These are phyloP conservation scores for Microcaecilia unicolor DNA, from an alignment of 2,797 vertebrate genomes.

Conservation along the genomic window DNA sequence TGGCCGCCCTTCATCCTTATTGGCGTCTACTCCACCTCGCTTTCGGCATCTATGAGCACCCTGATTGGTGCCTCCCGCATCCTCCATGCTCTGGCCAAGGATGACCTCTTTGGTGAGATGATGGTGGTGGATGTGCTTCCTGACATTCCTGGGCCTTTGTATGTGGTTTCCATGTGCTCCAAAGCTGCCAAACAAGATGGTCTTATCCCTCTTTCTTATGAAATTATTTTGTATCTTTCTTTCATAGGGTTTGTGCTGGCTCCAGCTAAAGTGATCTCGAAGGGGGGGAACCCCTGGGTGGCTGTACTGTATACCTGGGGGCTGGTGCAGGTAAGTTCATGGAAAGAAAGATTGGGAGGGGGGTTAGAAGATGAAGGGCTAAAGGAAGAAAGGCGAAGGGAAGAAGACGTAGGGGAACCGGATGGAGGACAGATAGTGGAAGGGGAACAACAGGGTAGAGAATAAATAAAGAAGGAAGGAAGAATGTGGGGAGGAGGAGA, in stretches of 20 bases:
- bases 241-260: conserved; percentile 66
- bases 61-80: conserved; percentile 86
- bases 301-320: conserved; percentile 84
- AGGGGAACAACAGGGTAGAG: too few species aligned
- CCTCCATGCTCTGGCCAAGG: conserved; percentile 78
- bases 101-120: conserved; percentile 73
- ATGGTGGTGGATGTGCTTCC: neutral
- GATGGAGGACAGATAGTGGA: neutral
- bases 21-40: conserved; percentile 73
- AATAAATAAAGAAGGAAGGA: too few species aligned
- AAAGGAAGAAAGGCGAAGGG: too few species aligned
- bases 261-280: conserved; percentile 68
- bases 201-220: too few species aligned
- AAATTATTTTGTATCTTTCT: too few species aligned
- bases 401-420: too few species aligned
- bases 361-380: too few species aligned
- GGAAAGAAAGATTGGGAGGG: too few species aligned
- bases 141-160: neutral
- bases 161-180: rapidly evolving
- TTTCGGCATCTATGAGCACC: conserved; percentile 82
- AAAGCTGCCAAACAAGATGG: neutral
- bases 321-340: conserved; percentile 70
- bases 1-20: conserved; percentile 76
- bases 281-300: conserved; percentile 81
- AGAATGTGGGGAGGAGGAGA: neutral